phyloP scores from a whole-genome alignment of 2,113 vertebrate species.

The Urocolius indicus region DNA sequence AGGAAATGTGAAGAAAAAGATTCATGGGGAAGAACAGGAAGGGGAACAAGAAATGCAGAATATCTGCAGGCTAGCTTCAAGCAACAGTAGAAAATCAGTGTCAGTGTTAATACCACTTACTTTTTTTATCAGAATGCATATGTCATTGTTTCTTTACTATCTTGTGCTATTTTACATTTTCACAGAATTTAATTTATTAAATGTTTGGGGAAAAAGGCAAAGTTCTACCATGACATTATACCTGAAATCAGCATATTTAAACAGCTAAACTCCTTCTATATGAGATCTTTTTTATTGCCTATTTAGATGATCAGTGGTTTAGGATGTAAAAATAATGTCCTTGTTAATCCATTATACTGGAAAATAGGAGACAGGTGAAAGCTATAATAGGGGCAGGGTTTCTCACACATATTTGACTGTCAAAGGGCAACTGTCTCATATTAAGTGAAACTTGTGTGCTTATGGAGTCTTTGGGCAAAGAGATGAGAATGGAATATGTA shows the following conservation, averaged over 20 bases:
- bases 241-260: background rate
- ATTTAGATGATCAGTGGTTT: background rate
- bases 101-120: background rate
- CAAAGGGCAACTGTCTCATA: background rate
- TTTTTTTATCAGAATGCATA: background rate
- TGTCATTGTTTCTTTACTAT: background rate
- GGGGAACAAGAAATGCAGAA: background rate
- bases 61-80: background rate
- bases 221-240: background rate
- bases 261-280: background rate
- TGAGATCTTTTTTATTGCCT: conserved; percentile 1
- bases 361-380: conserved; percentile 38
- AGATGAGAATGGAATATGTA: background rate
- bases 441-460: conserved; percentile 28
- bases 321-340: background rate
- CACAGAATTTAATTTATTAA: background rate
- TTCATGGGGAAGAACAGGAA: background rate
- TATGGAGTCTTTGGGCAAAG: conserved; percentile 7
- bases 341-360: background rate
- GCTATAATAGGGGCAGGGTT: background rate
- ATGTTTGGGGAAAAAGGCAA: background rate
- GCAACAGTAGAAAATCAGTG: background rate
- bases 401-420: conserved; percentile 10
- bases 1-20: background rate
- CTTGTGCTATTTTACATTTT: background rate